Evolutionary conservation across 64 coral and sea anemone genomes (phyloP).

Genomic region (Montipora capricornis): DNA sequence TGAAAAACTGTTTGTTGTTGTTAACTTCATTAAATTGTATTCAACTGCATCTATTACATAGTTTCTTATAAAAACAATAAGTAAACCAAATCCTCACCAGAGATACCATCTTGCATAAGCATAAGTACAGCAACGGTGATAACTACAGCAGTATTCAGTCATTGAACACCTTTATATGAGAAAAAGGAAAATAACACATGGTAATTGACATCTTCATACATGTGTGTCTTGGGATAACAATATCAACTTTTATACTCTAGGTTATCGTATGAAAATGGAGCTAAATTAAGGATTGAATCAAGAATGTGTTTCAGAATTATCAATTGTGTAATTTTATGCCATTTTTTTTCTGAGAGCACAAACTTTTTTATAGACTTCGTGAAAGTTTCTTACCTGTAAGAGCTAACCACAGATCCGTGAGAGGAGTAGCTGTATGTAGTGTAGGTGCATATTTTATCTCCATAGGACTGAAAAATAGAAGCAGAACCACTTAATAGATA

Average conservation of each 20-base stretch:
- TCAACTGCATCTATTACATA: no score
- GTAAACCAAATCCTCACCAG: conserved; percentile 65
- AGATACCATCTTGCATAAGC: conserved; percentile 96
- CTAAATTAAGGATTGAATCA: no score
- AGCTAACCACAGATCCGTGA: not conserved
- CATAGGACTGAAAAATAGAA: conserved; percentile 64
- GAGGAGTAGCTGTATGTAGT: conserved; percentile 36
- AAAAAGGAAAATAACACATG: not conserved
- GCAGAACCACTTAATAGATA: not conserved
- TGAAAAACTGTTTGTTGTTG: no score
- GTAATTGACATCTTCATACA: not conserved
- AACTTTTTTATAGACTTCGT: no score
- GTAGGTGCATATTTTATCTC: conserved; percentile 70
- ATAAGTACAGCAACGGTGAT: conserved; percentile 74
- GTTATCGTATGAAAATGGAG: no score
- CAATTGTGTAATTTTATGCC: no score
- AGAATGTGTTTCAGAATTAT: no score
- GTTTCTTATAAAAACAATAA: not conserved
- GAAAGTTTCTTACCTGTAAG: conserved; percentile 36
- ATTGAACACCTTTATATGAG: conserved; percentile 69
- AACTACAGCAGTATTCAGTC: conserved; percentile 85
- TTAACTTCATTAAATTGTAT: no score
- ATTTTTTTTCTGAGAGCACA: no score
- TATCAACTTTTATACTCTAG: not conserved
- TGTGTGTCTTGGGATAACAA: not conserved